Evolutionary conservation across 2,113 vertebrate genomes (phyloP), one percentile per base, ranked within the genome.

Genomic region (Nycticorax nycticorax): DNA sequence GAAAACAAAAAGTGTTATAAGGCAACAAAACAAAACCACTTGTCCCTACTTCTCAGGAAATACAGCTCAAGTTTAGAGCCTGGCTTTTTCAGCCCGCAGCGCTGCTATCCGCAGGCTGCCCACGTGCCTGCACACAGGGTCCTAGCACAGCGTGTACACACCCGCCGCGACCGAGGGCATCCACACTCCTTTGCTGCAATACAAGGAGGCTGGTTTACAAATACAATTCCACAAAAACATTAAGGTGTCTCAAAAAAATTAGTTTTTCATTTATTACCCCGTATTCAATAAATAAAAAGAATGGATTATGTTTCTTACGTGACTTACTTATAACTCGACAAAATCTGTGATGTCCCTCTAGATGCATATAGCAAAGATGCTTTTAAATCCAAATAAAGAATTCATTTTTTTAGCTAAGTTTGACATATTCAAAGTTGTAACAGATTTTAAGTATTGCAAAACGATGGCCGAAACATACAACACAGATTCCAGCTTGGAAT

Each of bases 41-140:
- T 35, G 15, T 17, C 55, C 15, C 48, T 63, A 30, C 19, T 81
- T 53, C 64, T 67, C 47, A 56, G 43, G 66, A 85, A 88, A 76
- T 5, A 48, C 9, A 78, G 4, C 30, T 81, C 48, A 22, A 26
- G 14, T 39, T 82, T n/a, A 92, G 63, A 48, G 15, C 66, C 57
- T 5, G 39, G 47, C 27, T 71, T 53, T 64, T 75, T 56, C 56
- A 82, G 52, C 11, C 39, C 0, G 0, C 26, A 30, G 32, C 12
- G 41, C 43, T 66, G 45, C 50, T 55, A 64, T 4, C 60, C 60
- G 50, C 9, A 14, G 92, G 64, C 24, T 55, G 60, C 23, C 43
- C 48, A 47, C 30, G 12, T 1, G 43, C 28, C 83, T 45, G 43
- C 19, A 33, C n/a, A 17, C 14, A 3, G 1, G 8, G 8, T 22